Evolutionary conservation across 53 echinoderm and acorn worm species (phyloP).

Genomic region (Holothuria leucospilota): DNA sequence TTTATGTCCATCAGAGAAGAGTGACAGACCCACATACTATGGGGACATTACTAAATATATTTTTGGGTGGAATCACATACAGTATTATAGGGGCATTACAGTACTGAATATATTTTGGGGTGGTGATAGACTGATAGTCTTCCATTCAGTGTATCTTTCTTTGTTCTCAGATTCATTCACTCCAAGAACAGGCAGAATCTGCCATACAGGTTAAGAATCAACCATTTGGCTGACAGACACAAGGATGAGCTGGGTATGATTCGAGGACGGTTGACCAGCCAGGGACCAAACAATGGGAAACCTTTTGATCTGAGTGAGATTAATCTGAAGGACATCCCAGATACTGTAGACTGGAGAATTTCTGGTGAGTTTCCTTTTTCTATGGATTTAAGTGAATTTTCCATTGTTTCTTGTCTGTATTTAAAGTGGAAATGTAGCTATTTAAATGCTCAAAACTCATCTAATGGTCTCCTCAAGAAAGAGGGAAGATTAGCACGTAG

Average conservation of each 20-base stretch:
- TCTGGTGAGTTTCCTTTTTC: constrained; percentile 48
- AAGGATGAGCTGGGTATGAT: constrained; percentile 74
- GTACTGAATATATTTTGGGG: too few species aligned
- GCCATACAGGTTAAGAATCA: constrained; percentile 75
- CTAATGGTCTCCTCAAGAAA: too few species aligned
- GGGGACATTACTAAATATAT: too few species aligned
- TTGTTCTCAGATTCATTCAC: constrained; percentile 77
- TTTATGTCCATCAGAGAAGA: too few species aligned
- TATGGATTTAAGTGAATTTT: too few species aligned
- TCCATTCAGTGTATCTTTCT: not conserved
- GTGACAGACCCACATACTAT: too few species aligned
- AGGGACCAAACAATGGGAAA: constrained; percentile 66
- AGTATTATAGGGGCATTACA: too few species aligned
- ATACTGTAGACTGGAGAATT: constrained; percentile 81
- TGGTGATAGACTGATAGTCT: not conserved
- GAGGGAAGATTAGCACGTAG: too few species aligned
- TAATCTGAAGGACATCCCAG: constrained; percentile 51
- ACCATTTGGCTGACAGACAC: constrained; percentile 79
- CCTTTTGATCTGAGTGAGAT: constrained; percentile 63
- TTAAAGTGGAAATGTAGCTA: too few species aligned
- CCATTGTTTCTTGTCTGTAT: too few species aligned
- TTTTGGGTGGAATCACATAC: not conserved
- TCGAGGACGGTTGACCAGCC: constrained; percentile 74
- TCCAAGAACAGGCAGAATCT: constrained; percentile 79
- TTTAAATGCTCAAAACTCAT: too few species aligned